Evolutionary conservation across 2,113 vertebrate species (phyloP), one percentile per base, ranked within the genome.

Genomic region (Loxodonta africana): DNA sequence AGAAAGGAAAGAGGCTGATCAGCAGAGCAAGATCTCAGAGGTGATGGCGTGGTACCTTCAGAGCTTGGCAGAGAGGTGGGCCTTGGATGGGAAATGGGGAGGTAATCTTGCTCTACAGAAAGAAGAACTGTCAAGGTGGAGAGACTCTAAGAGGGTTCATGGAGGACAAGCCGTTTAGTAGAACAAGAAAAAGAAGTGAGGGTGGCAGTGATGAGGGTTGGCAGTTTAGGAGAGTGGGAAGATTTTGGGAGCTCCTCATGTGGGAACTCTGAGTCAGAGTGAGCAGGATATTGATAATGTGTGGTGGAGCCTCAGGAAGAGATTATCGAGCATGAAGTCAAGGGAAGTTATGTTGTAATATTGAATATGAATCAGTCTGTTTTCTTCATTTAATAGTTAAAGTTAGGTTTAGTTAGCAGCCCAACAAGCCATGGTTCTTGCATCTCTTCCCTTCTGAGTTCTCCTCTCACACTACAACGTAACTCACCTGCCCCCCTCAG

Each of bases 341-440:
- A 46, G 48, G 51, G 30, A 53, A 30, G 37, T n/a, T 25, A 25
- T 46, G 23, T 28, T 11, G 51, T 85, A 53, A 30, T 86, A 89
- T 60, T 86, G 85, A 93, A 46, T 78, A 26, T 26, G 21, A 93
- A 5, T 62, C n/a, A 67, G n/a, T 63, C 28, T 88, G 74, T 87
- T 78, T 46, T n/a, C 18, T 92, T 60, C 14, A 60, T 73, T 46
- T 71, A 76, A 63, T 33, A 92, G 57, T 90, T 91, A 94, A 81
- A 65, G 60, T 82, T 51, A 62, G 26, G 6, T n/a, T 14, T 41
- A 67, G 74, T 51, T 37, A 90, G n/a, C 30, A 83, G 28, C 4
- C n/a, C 69, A 86, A 8, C 25, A n/a, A 9, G 63, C 80, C 6
- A 25, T 4, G 2, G 30, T 69, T 57, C 33, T 88, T 30, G 0